Conservation (phyloP, 2,113 vertebrate species). For the Hyla sarda region DNA sequence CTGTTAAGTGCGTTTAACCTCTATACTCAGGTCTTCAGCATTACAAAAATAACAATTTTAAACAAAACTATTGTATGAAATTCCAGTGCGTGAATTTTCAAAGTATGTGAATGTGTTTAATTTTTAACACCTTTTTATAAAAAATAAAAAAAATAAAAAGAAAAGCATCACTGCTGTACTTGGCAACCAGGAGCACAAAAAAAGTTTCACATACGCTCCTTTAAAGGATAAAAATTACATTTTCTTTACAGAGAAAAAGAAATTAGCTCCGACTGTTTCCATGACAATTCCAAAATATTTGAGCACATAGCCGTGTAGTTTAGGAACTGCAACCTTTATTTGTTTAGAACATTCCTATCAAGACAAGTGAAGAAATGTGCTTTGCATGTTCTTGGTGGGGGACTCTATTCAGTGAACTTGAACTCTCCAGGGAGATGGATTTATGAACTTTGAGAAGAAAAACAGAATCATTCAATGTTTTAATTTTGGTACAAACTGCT, state of each 20-base stretch:
- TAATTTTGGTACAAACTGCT: not conserved
- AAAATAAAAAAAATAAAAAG: not conserved
- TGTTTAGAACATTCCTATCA: constrained; percentile 48
- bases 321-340: constrained; percentile 42
- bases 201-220: not conserved
- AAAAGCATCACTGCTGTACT: not conserved
- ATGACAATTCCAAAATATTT: constrained; percentile 57
- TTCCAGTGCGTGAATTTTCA: not conserved
- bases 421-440: constrained; percentile 16
- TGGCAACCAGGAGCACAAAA: not conserved
- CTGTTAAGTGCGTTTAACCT: not conserved
- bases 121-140: not conserved
- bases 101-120: not conserved
- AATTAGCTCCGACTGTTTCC: constrained; percentile 35
- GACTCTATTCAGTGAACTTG: constrained; percentile 24
- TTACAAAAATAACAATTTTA: not conserved
- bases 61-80: not conserved
- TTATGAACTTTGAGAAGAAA: not conserved
- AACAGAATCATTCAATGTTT: not conserved
- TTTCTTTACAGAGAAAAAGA: constrained; percentile 2
- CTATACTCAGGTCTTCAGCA: not conserved
- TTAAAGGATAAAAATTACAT: constrained; percentile 27
- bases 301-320: constrained; percentile 41
- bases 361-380: constrained; percentile 44
- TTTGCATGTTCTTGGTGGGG: constrained; percentile 34